Percentiles rank a stretch among this genome's conserved stretches.
Evolutionary conservation across 2,888 invertebrate genomes (phyloP).

Genomic region (Stenodema calcarata): DNA sequence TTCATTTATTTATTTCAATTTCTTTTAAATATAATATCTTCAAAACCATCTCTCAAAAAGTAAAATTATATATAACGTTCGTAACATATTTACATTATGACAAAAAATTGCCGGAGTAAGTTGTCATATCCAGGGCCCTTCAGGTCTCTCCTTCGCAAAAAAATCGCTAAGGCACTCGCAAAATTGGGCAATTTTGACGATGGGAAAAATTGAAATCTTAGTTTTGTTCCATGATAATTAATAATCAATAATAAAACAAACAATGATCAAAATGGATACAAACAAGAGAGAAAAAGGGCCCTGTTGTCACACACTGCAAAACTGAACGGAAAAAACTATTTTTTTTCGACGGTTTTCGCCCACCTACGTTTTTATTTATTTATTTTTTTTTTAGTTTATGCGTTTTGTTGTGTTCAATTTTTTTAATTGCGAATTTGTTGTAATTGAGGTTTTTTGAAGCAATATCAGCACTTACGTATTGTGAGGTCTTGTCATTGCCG

Average conservation of each 20-base stretch:
- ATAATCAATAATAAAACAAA: slow-evolving; percentile 16
- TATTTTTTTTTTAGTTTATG: background rate
- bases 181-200: background rate
- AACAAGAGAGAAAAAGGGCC: slow-evolving; percentile 46
- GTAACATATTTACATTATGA: slow-evolving; percentile 17
- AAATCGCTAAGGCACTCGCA: slow-evolving; percentile 44
- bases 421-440: background rate
- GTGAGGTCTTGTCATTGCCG: background rate
- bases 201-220: background rate
- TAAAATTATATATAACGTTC: background rate
- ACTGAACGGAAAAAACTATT: slow-evolving; percentile 28
- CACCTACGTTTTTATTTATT: background rate
- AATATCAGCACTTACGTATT: background rate
- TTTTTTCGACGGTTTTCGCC: background rate
- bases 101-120: slow-evolving; percentile 5
- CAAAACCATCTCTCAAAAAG: background rate
- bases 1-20: background rate
- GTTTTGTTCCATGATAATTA: background rate
- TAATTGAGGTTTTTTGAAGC: background rate
- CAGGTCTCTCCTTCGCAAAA: slow-evolving; percentile 34
- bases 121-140: slow-evolving; percentile 49
- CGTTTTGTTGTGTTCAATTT: background rate
- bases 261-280: background rate
- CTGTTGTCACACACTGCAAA: slow-evolving; percentile 50
- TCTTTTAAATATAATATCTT: background rate